These are phyloP conservation scores for Ginglymostoma cirratum DNA, from an alignment of 2,113 vertebrate genomes.

Conservation along the genomic window DNA sequence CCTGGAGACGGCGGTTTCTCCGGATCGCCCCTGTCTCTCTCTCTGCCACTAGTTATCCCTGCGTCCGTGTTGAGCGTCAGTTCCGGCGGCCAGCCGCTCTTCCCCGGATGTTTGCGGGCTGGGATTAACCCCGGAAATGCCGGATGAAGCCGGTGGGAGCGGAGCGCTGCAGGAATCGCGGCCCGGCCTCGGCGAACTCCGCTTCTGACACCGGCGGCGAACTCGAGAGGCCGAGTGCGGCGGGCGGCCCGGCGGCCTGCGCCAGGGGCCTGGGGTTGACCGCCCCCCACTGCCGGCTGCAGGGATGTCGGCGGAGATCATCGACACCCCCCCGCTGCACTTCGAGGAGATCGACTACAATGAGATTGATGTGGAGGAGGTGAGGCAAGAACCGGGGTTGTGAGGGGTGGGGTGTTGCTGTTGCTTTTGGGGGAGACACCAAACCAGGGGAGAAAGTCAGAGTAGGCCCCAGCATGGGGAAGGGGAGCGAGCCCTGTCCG, in stretches of 20 bases:
- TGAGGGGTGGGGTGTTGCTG: not conserved
- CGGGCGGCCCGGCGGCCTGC: not conserved
- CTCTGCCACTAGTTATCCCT: not conserved
- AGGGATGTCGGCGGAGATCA: constrained; percentile 83
- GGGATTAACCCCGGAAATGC: constrained; percentile 37
- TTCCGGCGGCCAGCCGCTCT: not conserved
- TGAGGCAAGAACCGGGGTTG: constrained; percentile 48
- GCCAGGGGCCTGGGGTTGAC: not conserved
- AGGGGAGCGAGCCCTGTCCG: not conserved
- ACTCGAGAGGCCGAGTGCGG: not conserved
- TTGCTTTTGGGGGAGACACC: not conserved
- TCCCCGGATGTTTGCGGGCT: constrained; percentile 31
- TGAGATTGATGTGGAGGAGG: constrained; percentile 95
- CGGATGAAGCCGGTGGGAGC: constrained; percentile 28
- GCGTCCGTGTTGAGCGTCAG: not conserved
- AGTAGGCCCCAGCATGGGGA: not conserved
- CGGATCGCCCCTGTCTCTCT: not conserved
- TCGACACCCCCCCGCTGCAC: constrained; percentile 85
- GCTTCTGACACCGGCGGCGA: not conserved
- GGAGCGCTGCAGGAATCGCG: not conserved
- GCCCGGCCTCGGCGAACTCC: not conserved
- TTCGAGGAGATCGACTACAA: constrained; percentile 94
- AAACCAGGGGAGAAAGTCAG: not conserved
- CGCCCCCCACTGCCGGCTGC: not conserved
- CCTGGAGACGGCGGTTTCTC: too few relatives aligned